Evolutionary conservation across 2,888 invertebrate species (phyloP), one percentile per base, ranked within the genome.

Genomic region (Drosophila ezoana): DNA sequence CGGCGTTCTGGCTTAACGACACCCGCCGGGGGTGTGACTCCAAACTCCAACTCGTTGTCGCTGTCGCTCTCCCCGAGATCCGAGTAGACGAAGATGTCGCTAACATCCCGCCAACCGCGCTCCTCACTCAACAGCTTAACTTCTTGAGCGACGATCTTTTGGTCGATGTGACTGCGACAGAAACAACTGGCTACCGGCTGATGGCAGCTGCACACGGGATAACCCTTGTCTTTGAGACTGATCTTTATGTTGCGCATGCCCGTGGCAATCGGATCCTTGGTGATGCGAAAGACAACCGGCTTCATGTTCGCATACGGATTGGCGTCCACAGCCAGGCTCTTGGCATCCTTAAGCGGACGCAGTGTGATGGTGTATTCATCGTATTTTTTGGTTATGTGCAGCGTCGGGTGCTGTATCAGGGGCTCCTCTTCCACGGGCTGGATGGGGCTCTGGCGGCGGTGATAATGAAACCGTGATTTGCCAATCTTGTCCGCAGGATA

Each of bases 11-110:
- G 93, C 71, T 94, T 94, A 23, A 95, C 94, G 49, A 95, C 93
- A 0, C 95, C 95, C 40, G 95, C 95, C 0, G 95, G 95, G 0
- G 95, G 95, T 0, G 95, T 95, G 60, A 95, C 95, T 70, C 95
- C 95, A 45, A 95, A 95, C 79, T 95, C 95, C 91, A 95, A 93
- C 61, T 95, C 95, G 4, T 94, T 94, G 33, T 95, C 95, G 11
- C 89, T 91, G 11, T 92, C 92, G 0, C 43, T 64, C 1, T 78
- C 86, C 0, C 87, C 88, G 3, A 89, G 87, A 38, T 91, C 90
- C 0, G 88, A 79, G 3, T 89, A 76, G 1, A 87, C 72, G 6
- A 92, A 76, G 0, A 61, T 69, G 1, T 91, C 81, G 6, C 71
- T 71, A 4, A 90, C 78, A 23, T 81, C 69, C 1, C 67, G 51